A percentile compares a stretch with the other conserved stretches of the same genome.
phyloP scores from a whole-genome alignment of 2,113 vertebrate genomes.

The Camelus bactrianus region DNA sequence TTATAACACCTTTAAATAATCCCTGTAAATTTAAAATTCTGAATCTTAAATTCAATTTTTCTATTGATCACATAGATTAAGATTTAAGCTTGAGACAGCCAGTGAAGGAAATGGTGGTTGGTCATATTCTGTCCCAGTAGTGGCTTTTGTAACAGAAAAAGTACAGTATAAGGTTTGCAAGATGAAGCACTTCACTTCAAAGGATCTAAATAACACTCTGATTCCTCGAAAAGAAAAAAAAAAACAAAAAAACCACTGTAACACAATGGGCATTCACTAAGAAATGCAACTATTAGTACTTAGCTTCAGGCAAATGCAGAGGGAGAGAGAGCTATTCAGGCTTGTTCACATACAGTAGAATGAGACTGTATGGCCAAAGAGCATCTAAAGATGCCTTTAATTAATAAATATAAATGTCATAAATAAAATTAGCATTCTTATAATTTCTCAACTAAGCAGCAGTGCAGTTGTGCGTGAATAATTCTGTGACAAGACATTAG shows the following conservation, averaged over 20 bases:
- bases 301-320: not conserved
- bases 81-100: not conserved
- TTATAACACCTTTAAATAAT: not conserved
- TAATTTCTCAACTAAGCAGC: not conserved
- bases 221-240: not conserved
- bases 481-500: not conserved
- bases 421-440: constrained; percentile 21
- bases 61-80: not conserved
- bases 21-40: not conserved
- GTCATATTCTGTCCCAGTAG: not conserved
- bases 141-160: not conserved
- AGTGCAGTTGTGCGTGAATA: not conserved
- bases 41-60: constrained; percentile 4
- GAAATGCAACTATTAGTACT: constrained; percentile 14
- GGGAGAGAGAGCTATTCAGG: not conserved
- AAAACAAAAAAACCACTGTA: not conserved
- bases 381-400: not conserved
- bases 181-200: constrained; percentile 47
- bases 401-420: not conserved
- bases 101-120: not conserved
- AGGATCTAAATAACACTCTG: constrained; percentile 8
- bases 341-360: not conserved
- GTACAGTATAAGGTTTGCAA: not conserved
- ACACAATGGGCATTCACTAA: not conserved
- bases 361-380: not conserved